Conservation (phyloP, 2,797 vertebrate species). For the Cyclura pinguis region DNA sequence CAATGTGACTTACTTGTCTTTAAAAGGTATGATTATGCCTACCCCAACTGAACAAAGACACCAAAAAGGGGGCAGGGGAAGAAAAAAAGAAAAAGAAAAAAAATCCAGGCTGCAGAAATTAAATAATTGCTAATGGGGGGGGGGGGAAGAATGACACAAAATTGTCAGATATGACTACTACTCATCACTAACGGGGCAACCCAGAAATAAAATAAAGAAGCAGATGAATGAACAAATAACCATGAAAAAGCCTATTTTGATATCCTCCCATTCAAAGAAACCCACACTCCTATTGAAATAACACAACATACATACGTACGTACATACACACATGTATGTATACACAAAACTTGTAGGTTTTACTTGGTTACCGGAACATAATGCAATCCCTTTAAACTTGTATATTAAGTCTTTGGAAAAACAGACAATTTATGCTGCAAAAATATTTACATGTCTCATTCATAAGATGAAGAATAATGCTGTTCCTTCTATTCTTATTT, state of each 20-base stretch:
- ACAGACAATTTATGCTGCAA: no score
- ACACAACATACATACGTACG: background rate
- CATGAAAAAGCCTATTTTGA: background rate
- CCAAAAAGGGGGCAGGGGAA: background rate
- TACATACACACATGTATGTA: no score
- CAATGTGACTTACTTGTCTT: background rate
- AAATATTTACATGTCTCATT: no score
- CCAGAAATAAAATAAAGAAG: background rate
- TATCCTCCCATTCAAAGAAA: background rate
- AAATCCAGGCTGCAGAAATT: background rate
- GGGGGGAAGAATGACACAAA: background rate
- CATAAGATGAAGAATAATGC: no score
- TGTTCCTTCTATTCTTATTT: no score
- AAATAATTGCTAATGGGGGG: background rate
- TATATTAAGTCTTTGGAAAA: no score
- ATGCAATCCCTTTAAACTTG: no score
- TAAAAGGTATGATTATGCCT: background rate
- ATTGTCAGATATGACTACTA: background rate
- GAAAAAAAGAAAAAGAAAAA: background rate
- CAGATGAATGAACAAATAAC: background rate
- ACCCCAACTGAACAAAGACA: background rate
- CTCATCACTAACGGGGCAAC: background rate
- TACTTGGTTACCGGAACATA: no score
- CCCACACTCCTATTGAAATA: background rate
- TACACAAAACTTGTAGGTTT: no score